phyloP scores from a whole-genome alignment of 2,888 invertebrate genomes.

The Melinaea marsaeus region DNA sequence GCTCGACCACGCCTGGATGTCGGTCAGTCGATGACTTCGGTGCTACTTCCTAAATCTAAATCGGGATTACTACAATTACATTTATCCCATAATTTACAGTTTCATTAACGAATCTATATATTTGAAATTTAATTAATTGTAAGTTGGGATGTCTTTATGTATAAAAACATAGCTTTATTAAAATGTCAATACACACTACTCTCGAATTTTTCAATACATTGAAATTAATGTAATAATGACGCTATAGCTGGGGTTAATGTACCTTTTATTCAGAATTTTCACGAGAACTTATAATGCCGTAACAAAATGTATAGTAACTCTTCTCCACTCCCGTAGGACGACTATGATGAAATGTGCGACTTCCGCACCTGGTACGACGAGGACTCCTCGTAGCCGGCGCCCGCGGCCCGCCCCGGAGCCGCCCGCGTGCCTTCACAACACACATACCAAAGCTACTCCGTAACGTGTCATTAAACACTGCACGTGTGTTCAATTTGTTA shows the following conservation, averaged over 20 bases:
- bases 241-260: too few relatives aligned
- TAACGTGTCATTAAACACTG: conserved; percentile 46
- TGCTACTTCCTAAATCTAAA: background rate
- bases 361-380: conserved; percentile 73
- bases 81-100: too few relatives aligned
- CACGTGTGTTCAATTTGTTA: conserved; percentile 47
- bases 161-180: too few relatives aligned
- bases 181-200: too few relatives aligned
- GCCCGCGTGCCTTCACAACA: conserved; percentile 37
- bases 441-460: conserved; percentile 74
- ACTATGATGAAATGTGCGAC: conserved; percentile 69
- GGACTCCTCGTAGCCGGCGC: conserved; percentile 66
- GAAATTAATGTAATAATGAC: too few relatives aligned
- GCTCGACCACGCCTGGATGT: conserved; percentile 93
- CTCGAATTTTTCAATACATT: too few relatives aligned
- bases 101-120: too few relatives aligned
- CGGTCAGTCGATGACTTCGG: conserved; percentile 51
- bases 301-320: background rate
- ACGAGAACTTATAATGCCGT: background rate
- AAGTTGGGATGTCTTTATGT: too few relatives aligned
- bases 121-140: too few relatives aligned
- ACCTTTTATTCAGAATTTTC: too few relatives aligned
- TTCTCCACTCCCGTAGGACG: conserved; percentile 49
- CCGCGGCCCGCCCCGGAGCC: conserved; percentile 16
- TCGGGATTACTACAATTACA: too few relatives aligned